Conservation (phyloP, 2,113 vertebrate species). For the Phainopepla nitens region DNA sequence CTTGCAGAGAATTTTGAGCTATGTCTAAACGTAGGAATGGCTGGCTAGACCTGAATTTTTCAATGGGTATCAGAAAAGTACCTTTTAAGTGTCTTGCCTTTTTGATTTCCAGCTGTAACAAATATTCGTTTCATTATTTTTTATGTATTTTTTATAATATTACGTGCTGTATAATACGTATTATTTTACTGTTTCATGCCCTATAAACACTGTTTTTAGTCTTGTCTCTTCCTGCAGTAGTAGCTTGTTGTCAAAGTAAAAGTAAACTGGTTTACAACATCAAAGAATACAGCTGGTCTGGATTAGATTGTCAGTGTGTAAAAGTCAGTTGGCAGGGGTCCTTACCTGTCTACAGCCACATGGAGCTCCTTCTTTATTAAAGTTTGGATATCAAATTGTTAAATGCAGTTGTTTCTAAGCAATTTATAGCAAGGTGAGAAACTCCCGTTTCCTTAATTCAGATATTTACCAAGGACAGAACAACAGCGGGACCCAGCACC, state of each 20-base stretch:
- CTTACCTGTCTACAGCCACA: neutral
- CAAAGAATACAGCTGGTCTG: constrained; percentile 27
- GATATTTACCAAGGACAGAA: neutral
- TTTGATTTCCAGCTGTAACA: constrained; percentile 43
- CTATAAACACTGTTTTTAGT: constrained; percentile 43
- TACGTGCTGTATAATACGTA: neutral
- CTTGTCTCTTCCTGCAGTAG: constrained; percentile 2
- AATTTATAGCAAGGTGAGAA: neutral
- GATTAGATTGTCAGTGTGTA: neutral
- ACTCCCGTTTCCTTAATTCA: neutral
- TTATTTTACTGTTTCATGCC: constrained; percentile 55
- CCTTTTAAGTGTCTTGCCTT: constrained; percentile 41
- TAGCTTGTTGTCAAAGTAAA: constrained; percentile 17
- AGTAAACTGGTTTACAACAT: constrained; percentile 22
- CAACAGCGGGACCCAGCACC: neutral
- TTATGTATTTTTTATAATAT: neutral
- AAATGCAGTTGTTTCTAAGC: neutral
- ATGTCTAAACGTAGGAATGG: neutral
- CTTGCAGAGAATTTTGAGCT: constrained; percentile 9
- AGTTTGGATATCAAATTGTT: neutral
- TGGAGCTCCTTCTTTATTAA: neutral
- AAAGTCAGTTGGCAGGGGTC: neutral
- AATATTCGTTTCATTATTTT: constrained; percentile 21
- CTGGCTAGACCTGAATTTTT: constrained; percentile 29
- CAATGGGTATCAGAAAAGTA: constrained; percentile 24